phyloP scores from a whole-genome alignment of 2,797 vertebrate genomes.

The Cyclura pinguis region DNA sequence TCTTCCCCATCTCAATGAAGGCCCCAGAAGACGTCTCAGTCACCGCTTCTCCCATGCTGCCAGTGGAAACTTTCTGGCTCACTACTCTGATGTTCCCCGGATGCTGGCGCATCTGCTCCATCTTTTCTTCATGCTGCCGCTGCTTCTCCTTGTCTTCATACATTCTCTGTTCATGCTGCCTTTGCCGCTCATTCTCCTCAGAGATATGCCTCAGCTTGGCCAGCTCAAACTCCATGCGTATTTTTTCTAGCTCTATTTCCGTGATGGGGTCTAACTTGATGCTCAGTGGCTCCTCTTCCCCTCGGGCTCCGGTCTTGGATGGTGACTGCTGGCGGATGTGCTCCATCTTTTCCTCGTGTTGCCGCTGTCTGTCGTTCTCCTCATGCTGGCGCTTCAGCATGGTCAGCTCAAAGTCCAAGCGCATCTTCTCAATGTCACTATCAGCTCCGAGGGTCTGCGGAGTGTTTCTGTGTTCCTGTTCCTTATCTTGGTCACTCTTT shows the following conservation, averaged over 20 bases:
- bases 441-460: background rate
- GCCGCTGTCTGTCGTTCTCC: conserved; percentile 65
- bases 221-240: conserved; percentile 71
- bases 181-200: conserved; percentile 63
- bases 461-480: conserved; percentile 8
- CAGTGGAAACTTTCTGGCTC: background rate
- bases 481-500: background rate
- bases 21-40: background rate
- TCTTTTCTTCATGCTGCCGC: conserved; percentile 65
- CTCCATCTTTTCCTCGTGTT: conserved; percentile 66
- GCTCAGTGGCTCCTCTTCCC: background rate
- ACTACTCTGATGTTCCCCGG: background rate
- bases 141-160: conserved; percentile 68
- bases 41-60: background rate
- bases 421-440: conserved; percentile 68
- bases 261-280: conserved; percentile 31
- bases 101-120: conserved; percentile 57
- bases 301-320: background rate
- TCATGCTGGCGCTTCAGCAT: conserved; percentile 58
- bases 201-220: conserved; percentile 58
- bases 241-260: conserved; percentile 64
- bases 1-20: conserved; percentile 1
- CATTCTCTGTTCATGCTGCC: conserved; percentile 62
- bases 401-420: conserved; percentile 68
- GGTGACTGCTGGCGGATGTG: conserved; percentile 48